Evolutionary conservation across 2,888 invertebrate species (phyloP), one percentile per base, ranked within the genome.

Genomic region (Diaperis boleti): DNA sequence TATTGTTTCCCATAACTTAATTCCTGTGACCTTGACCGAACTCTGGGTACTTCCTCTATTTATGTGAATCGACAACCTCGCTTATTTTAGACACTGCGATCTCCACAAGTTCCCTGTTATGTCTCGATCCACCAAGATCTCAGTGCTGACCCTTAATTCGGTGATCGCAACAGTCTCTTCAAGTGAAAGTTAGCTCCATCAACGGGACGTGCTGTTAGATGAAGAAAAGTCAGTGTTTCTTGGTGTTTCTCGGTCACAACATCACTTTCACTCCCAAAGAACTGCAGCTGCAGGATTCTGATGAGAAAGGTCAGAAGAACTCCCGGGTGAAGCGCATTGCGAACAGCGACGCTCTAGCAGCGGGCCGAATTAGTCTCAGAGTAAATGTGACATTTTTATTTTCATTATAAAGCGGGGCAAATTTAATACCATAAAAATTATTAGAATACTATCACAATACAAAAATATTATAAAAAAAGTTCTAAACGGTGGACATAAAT

Each of bases 271-370:
- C 67, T 1, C 44, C 41, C 4, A 71, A 72, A 18, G 80, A 81
- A 69, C 10, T 67, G 13, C 29, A 67, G 8, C 77, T 75, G 81
- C 60, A 57, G 72, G 4, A 65, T 73, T 2, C 60, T 81, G 29
- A 69, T 80, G 54, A 50, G 57, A 11, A 42, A 68, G 20, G 81
- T 81, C 67, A 50, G 50, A 10, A 55, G 62, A 0, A 81, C 81
- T 65, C 71, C 76, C 47, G 56, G 72, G 8, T 37, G 54, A 6
- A 76, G 76, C n/a, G n/a, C n/a, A n/a, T n/a, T n/a, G n/a, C n/a
- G n/a, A n/a, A n/a, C n/a, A n/a, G n/a, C n/a, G n/a, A n/a, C n/a
- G n/a, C n/a, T n/a, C n/a, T n/a, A n/a, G n/a, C n/a, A n/a, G n/a
- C n/a, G n/a, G n/a, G n/a, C n/a, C n/a, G n/a, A n/a, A n/a, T n/a